Base-by-base conservation (phyloP, 1,140 invertebrate species). In the Maconellicoccus hirsutus region DNA sequence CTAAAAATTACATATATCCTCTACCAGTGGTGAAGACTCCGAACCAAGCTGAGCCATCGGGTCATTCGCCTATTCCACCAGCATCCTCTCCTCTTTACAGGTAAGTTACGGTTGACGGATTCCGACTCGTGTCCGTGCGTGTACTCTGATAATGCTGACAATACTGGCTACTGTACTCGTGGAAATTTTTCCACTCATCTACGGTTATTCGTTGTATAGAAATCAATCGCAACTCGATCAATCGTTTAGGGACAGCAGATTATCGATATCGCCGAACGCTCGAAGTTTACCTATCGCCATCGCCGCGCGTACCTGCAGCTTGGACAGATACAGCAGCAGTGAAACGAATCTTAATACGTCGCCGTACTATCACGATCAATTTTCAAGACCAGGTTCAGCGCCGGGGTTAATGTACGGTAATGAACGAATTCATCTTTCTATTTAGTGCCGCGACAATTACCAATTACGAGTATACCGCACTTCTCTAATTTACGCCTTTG, bases 321-420 rank as follows among this genome's bases (percentile, higher is more conserved):
- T 66, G 16, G 61, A 66, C 21, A 66, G 61, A 16, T 66, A 66
- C 22, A 66, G 61, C 61, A 66, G 61, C 19, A 66, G 61, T 23
- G 61, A 66, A 25, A 66, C 61, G 19, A 66, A 66, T 25, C 25
- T 66, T 8, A 66, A 66, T 16, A 14, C 22, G 22, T 66, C 61
- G 8, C 61, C 61, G 10, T 66, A 66, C 25, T 66, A 66, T 25
- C 61, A 66, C 21, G 61, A 66, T 66, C 61, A 66, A 66, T 66
- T 66, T 25, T 66, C 61, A 25, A 22, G 61, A 26, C 61, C 61
- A 25, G 61, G 61, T 25, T 66, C 61, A 66, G 61, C 61, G 4
- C 61, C 61, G 25, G 61, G 61, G 19, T 66, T 66, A 66, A 66
- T 66, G 61, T 66, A 66, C 25, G 61, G 61, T 66, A 66, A 66